Conservation (phyloP, 2,797 vertebrate genomes). For the Acanthis flammea region DNA sequence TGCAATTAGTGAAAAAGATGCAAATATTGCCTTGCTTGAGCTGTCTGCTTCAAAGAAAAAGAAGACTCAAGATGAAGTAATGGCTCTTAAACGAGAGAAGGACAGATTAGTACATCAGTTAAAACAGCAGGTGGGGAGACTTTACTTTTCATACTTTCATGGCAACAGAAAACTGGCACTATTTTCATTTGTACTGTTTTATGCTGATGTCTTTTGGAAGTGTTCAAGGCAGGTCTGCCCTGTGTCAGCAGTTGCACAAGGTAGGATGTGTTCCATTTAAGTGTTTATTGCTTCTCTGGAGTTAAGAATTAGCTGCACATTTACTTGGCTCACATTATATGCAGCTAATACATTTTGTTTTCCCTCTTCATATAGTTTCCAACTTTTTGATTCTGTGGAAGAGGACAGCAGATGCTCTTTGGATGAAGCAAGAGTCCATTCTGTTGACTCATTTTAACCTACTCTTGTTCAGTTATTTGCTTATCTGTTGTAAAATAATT, state of each 20-base stretch:
- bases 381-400: not conserved
- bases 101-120: conserved; percentile 97
- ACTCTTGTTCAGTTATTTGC: not conserved
- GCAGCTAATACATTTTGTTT: not conserved
- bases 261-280: conserved; percentile 7
- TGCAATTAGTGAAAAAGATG: conserved; percentile 98
- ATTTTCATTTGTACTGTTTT: conserved; percentile 36
- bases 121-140: conserved; percentile 91
- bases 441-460: not conserved
- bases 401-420: not conserved
- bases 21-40: conserved; percentile 97
- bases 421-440: not conserved
- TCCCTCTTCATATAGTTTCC: not conserved
- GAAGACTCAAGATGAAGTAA: conserved; percentile 97
- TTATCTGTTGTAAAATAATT: not conserved
- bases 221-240: not conserved
- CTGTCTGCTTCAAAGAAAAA: conserved; percentile 98
- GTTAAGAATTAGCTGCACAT: not conserved
- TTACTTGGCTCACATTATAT: conserved; percentile 10
- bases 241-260: not conserved
- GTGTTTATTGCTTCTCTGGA: not conserved
- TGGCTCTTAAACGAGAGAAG: conserved; percentile 93
- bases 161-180: not conserved
- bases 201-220: conserved; percentile 9
- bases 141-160: conserved; percentile 17